Evolutionary conservation across 2,797 vertebrate genomes (phyloP), one percentile per base, ranked within the genome.

Genomic region (Ctenosaura bakeri): DNA sequence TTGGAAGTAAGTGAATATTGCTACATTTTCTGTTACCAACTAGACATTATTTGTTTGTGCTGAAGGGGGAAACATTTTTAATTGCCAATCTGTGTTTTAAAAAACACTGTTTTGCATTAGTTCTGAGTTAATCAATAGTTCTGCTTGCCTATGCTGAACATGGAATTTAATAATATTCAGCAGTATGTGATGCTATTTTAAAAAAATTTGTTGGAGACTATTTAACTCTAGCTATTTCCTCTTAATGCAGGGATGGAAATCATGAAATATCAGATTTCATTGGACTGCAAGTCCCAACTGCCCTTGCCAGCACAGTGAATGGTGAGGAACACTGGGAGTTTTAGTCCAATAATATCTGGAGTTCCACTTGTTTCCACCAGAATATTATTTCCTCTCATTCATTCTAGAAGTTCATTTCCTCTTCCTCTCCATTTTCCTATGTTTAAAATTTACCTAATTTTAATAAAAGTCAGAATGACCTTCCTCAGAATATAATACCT

Each of bases 21-120:
- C 0, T 2, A 20, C 0, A 59, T 9, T 54, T 85, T 81, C 3
- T 4, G 69, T 52, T 88, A 38, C 7, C 22, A 9, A 78, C 22
- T 50, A 66, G 90, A 32, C 0, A 83, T 35, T 64, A 18, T 54
- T 76, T 62, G 20, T 18, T 62, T 89, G n/a, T 50, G 29, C 9
- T 54, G 8, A 8, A 59, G 52, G 0, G 3, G 0, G 56, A 79
- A 6, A 29, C 0, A 32, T 42, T 14, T 0, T 10, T 85, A 0
- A 50, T 90, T 92, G 89, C 4, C 64, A 86, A 18, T 80, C 8
- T 38, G 0, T 3, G 10, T 0, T 1, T 92, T 85, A 74, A 6
- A 85, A 81, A 88, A 1, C 50, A 50, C 2, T 1, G 80, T 86
- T 0, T 81, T 0, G 22, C 20, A 26, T 16, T 74, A 12, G 0